Conservation (phyloP, 2,888 invertebrate genomes). For the Drosophila quinaria region DNA sequence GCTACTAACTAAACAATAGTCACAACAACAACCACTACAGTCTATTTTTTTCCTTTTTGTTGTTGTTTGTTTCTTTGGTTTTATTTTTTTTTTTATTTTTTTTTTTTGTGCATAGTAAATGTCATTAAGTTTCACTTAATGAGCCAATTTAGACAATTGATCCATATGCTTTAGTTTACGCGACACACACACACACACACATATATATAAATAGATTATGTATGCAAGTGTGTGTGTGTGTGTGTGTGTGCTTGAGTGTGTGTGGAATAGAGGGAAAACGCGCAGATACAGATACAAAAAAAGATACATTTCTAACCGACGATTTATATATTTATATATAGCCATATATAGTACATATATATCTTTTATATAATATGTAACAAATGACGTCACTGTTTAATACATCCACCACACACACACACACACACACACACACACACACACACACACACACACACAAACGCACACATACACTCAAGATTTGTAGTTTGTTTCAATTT, state of each 20-base stretch:
- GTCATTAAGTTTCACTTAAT: slow-evolving; percentile 81
- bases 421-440: slow-evolving; percentile 25
- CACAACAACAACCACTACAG: slow-evolving; percentile 31
- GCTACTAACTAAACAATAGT: slow-evolving; percentile 28
- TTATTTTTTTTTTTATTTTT: slow-evolving; percentile 27
- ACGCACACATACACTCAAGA: slow-evolving; percentile 10
- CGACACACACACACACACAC: slow-evolving; percentile 56
- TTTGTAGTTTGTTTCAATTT: slow-evolving; percentile 45
- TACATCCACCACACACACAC: slow-evolving; percentile 32
- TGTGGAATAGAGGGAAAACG: slow-evolving; percentile 43
- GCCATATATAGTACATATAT: slow-evolving; percentile 8
- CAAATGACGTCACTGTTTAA: slow-evolving; percentile 56
- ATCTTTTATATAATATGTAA: slow-evolving; percentile 26
- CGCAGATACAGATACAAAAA: slow-evolving; percentile 38
- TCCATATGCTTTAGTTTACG: slow-evolving; percentile 78
- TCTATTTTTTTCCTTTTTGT: slow-evolving; percentile 21
- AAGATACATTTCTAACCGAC: slow-evolving; percentile 55
- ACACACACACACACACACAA: slow-evolving; percentile 25
- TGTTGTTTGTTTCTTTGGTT: slow-evolving; percentile 37
- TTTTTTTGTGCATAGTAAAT: slow-evolving; percentile 74
- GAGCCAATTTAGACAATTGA: slow-evolving; percentile 81
- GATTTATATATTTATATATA: slow-evolving; percentile 6
- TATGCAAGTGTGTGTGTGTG: slow-evolving; percentile 30
- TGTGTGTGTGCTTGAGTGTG: slow-evolving; percentile 15
- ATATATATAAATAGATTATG: slow-evolving; percentile 47